phyloP scores from a whole-genome alignment of 1,140 invertebrate species.

The Daktulosphaira vitifoliae region DNA sequence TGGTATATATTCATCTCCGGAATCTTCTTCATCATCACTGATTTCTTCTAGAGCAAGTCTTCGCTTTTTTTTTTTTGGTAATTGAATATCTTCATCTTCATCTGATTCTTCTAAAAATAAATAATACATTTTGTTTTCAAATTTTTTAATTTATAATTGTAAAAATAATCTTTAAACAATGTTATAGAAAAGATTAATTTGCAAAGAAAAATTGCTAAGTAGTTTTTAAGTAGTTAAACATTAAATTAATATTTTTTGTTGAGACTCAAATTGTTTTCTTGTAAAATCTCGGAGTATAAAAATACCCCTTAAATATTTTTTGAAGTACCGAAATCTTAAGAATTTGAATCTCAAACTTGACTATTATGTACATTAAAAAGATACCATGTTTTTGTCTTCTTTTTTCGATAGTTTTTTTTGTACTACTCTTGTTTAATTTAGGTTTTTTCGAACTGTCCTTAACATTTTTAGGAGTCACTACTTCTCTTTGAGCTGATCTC shows the following conservation, averaged over 20 bases:
- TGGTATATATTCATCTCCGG: conserved; percentile 39
- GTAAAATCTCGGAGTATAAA: background rate
- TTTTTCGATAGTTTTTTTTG: conserved; percentile 27
- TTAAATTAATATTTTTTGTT: background rate
- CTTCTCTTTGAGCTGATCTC: background rate
- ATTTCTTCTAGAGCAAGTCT: conserved; percentile 18
- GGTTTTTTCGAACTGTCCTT: conserved; percentile 13
- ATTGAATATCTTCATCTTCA: conserved; percentile 15
- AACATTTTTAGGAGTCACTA: background rate
- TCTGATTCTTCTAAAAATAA: conserved; percentile 18
- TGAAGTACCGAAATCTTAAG: too few relatives aligned
- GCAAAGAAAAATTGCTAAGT: background rate
- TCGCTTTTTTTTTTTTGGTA: conserved; percentile 11
- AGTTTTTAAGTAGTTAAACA: background rate
- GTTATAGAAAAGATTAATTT: background rate
- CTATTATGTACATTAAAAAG: too few relatives aligned
- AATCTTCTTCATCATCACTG: conserved; percentile 34
- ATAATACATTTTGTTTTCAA: too few relatives aligned
- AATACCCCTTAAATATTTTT: too few relatives aligned
- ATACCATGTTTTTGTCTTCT: background rate
- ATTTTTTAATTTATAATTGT: background rate
- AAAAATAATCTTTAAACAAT: background rate
- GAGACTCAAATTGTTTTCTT: background rate
- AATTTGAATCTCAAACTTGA: too few relatives aligned
- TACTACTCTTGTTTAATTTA: background rate